Evolutionary conservation across 2,113 vertebrate genomes (phyloP), one percentile per base, ranked within the genome.

Genomic region (Chiloscyllium plagiosum): DNA sequence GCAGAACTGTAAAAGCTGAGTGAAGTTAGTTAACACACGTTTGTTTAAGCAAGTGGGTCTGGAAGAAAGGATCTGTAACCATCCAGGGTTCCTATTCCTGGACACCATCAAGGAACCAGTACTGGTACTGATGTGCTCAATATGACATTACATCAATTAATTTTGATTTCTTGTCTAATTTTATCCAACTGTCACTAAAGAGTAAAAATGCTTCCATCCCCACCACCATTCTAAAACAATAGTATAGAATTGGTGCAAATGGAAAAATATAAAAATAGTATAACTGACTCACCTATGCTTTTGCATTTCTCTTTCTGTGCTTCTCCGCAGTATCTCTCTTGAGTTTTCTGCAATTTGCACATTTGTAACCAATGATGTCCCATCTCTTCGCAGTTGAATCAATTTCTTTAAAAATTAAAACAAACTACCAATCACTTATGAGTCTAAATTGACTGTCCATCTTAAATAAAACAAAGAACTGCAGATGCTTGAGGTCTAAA

Each of bases 321-420:
- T 96, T 95, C 98, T 97, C 96, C 97, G 97, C 87, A 97, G 96
- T 0, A 96, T 97, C 94, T 98, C 98, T 96, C 97, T 97, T 24
- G 97, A 96, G 70, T 99, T 98, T 3, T 97, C 96, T 24, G 97
- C 98, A 96, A 98, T 97, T 96, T 97, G 97, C 96, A 98, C 97
- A 95, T 98, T 98, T 65, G 98, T 98, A 96, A 99, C 97, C 92
- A 98, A 83, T 83, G 97, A 97, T 0, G 96, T 97, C 94, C 98
- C 97, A 56, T 98, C 97, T 13, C 96, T 97, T 96, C 98, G 96
- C 93, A 99, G 96, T 66, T 97, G 97, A 85, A 96, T 94, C 92
- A 99, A 95, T 86, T 96, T 97, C 98, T 98, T 97, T 26, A 96
- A 95, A 42, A 65, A 95, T 15, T 89, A 37, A 86, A 95, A 78